Evolutionary conservation across 2,797 vertebrate genomes (phyloP).

Genomic region (Cryptoprocta ferox): DNA sequence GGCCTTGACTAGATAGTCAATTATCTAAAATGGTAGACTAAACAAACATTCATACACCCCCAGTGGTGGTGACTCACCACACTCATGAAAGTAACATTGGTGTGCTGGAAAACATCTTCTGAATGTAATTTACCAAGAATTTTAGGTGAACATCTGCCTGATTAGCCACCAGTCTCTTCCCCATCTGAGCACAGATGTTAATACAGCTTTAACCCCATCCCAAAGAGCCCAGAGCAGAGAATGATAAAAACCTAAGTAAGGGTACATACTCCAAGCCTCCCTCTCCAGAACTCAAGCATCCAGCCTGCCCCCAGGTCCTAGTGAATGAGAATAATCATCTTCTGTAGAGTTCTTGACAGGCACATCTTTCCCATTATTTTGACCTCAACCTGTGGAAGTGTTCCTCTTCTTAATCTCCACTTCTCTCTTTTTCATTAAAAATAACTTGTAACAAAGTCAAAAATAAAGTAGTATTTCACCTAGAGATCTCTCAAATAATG

Average conservation of each 20-base stretch:
- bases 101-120: neutral
- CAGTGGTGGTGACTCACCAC: neutral
- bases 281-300: neutral
- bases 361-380: neutral
- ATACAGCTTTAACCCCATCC: neutral
- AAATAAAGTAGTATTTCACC: neutral
- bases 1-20: neutral
- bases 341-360: neutral
- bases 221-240: neutral
- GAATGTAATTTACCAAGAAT: constrained; percentile 10
- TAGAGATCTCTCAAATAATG: neutral
- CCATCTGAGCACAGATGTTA: neutral
- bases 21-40: neutral
- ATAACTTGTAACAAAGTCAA: neutral
- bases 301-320: neutral
- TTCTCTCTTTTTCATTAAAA: constrained; percentile 22
- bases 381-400: neutral
- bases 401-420: neutral
- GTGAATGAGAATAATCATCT: neutral
- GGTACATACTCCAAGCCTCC: neutral
- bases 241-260: neutral
- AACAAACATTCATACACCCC: neutral
- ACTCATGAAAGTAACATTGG: neutral
- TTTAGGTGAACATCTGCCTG: neutral
- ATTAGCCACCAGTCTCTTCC: neutral